A percentile compares a stretch with the other conserved stretches of the same genome.
phyloP scores from a whole-genome alignment of 2,797 vertebrate genomes.

The Danio aesculapii region DNA sequence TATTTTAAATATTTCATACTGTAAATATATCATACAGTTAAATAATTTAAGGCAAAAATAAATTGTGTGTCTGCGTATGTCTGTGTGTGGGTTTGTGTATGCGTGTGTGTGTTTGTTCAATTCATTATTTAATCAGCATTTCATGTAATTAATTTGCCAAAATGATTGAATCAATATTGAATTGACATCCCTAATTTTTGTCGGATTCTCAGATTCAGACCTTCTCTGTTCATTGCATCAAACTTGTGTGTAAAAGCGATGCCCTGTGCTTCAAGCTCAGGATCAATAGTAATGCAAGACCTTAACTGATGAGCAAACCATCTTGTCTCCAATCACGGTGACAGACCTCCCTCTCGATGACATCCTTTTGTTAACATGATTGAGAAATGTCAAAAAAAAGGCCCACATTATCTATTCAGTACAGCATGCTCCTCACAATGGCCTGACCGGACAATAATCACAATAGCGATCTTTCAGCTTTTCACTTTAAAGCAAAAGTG shows the following conservation, averaged over 20 bases:
- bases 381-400: slow-evolving; percentile 16
- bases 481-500: slow-evolving; percentile 48
- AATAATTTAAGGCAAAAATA: no score
- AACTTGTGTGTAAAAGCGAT: neutral
- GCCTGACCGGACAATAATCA: slow-evolving; percentile 33
- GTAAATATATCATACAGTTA: no score
- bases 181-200: neutral
- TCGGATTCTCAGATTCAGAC: neutral
- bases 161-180: neutral
- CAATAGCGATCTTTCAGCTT: slow-evolving; percentile 40
- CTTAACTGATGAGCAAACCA: neutral
- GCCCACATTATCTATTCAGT: slow-evolving; percentile 28
- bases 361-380: slow-evolving; percentile 21
- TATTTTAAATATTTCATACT: no score
- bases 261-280: neutral
- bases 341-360: slow-evolving; percentile 30
- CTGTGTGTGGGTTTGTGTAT: neutral
- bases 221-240: neutral
- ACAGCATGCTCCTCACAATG: neutral
- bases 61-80: neutral
- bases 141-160: neutral
- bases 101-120: neutral
- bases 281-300: slow-evolving; percentile 38
- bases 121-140: neutral
- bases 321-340: slow-evolving; percentile 12